Evolutionary conservation across 2,797 vertebrate species (phyloP).

Genomic region (Acanthurus tractus): DNA sequence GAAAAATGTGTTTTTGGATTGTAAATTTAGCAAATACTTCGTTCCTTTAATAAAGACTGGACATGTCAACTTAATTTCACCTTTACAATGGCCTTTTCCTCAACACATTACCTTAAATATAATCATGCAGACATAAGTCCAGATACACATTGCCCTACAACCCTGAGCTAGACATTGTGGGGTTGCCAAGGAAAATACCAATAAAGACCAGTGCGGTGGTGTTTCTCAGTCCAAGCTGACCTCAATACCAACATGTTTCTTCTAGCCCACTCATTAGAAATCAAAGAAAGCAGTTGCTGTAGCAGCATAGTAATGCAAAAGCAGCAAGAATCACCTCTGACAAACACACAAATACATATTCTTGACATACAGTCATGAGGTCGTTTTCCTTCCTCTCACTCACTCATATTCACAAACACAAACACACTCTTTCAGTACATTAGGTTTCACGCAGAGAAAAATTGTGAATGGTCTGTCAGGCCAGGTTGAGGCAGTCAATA

Average conservation of each 20-base stretch:
- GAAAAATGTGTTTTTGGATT: neutral
- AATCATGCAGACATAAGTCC: conserved; percentile 1
- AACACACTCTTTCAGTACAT: conserved; percentile 66
- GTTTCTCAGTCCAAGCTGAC: conserved; percentile 32
- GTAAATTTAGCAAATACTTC: neutral
- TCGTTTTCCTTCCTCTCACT: conserved; percentile 28
- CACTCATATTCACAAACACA: conserved; percentile 46
- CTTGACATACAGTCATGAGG: conserved; percentile 32
- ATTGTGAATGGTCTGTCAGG: conserved; percentile 74
- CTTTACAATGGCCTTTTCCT: neutral
- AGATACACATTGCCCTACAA: conserved; percentile 31
- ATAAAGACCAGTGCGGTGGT: neutral
- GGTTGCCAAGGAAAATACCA: conserved; percentile 26
- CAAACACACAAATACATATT: conserved; percentile 43
- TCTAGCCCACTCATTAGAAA: conserved; percentile 16
- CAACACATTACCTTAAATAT: conserved; percentile 5
- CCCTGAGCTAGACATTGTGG: conserved; percentile 10
- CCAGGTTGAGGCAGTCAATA: conserved; percentile 62
- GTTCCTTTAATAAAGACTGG: neutral
- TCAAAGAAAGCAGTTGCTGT: neutral
- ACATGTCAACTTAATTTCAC: neutral
- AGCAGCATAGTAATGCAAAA: conserved; percentile 11
- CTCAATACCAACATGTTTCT: conserved; percentile 26
- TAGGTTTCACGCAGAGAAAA: conserved; percentile 66
- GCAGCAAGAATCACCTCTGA: conserved; percentile 2